Evolutionary conservation across 2,888 invertebrate species (phyloP).

Genomic region (Apotomis betuletana): DNA sequence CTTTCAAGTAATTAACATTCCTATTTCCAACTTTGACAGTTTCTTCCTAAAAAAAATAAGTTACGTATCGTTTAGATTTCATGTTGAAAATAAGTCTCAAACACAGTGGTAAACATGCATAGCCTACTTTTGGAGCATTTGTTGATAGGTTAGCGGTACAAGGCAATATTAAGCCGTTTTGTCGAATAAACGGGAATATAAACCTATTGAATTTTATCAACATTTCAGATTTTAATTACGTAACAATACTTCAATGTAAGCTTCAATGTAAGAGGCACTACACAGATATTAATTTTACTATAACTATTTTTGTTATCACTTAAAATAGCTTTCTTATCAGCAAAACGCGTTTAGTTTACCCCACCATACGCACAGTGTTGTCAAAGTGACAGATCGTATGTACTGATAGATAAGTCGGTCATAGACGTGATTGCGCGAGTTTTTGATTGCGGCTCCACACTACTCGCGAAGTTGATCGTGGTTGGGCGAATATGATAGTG

Average conservation of each 20-base stretch:
- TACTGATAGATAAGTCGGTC: too few species aligned
- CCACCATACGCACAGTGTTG: too few species aligned
- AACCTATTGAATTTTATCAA: constrained; percentile 48
- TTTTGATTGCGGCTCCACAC: too few species aligned
- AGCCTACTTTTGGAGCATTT: constrained; percentile 51
- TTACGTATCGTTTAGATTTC: background rate
- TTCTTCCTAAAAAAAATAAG: constrained; percentile 78
- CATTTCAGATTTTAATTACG: constrained; percentile 41
- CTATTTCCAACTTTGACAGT: constrained; percentile 85
- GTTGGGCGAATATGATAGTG: too few species aligned
- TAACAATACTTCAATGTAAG: background rate
- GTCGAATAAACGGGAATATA: constrained; percentile 41
- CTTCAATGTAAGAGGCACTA: background rate
- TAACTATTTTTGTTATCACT: background rate
- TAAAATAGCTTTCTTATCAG: too few species aligned
- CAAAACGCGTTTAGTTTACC: too few species aligned
- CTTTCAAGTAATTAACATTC: constrained; percentile 82
- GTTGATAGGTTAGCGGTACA: constrained; percentile 48
- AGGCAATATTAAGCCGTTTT: constrained; percentile 46
- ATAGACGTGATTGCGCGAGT: too few species aligned
- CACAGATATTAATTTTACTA: background rate
- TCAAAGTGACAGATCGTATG: too few species aligned
- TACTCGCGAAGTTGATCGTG: too few species aligned
- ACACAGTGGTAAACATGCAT: background rate
- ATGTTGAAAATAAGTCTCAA: background rate